phyloP scores from a whole-genome alignment of 2,113 vertebrate species.

The Cebidichthys violaceus region DNA sequence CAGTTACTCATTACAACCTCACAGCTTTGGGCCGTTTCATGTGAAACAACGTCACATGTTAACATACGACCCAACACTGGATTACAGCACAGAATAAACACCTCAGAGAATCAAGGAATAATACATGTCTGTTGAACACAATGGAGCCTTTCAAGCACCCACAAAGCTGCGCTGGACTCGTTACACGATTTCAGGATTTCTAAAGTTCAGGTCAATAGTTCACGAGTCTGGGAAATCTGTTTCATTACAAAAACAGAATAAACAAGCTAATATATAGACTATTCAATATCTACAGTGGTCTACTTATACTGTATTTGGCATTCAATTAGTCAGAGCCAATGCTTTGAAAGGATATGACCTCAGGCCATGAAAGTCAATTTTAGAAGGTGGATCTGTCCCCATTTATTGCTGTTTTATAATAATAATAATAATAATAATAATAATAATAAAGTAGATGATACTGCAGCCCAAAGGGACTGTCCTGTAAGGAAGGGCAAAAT shows the following conservation, averaged over 20 bases:
- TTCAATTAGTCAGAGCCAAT: conserved; percentile 24
- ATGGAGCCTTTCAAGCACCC: conserved; percentile 53
- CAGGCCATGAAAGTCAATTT: conserved; percentile 2
- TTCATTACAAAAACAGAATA: conserved; percentile 3
- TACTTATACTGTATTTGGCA: not conserved
- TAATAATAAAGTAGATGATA: conserved; percentile 22
- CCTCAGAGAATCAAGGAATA: conserved; percentile 61
- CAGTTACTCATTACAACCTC: not conserved
- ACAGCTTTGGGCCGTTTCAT: conserved; percentile 33
- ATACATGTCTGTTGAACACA: conserved; percentile 65
- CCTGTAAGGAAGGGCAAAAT: conserved; percentile 30
- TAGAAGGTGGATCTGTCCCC: too few species aligned
- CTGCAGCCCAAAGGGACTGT: conserved; percentile 44
- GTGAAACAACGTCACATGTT: conserved; percentile 62
- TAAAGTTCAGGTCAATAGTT: conserved; percentile 64
- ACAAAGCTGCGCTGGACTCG: conserved; percentile 42
- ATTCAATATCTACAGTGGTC: not conserved
- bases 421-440: not conserved
- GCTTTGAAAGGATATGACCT: conserved; percentile 34
- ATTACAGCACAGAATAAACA: conserved; percentile 67
- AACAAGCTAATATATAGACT: not conserved
- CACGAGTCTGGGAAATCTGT: conserved; percentile 51
- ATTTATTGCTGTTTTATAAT: conserved; percentile 17
- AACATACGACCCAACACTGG: conserved; percentile 40
- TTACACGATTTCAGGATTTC: conserved; percentile 55